These are phyloP conservation scores for Rhineura floridana DNA, from an alignment of 2,113 vertebrate genomes.

Conservation along the genomic window DNA sequence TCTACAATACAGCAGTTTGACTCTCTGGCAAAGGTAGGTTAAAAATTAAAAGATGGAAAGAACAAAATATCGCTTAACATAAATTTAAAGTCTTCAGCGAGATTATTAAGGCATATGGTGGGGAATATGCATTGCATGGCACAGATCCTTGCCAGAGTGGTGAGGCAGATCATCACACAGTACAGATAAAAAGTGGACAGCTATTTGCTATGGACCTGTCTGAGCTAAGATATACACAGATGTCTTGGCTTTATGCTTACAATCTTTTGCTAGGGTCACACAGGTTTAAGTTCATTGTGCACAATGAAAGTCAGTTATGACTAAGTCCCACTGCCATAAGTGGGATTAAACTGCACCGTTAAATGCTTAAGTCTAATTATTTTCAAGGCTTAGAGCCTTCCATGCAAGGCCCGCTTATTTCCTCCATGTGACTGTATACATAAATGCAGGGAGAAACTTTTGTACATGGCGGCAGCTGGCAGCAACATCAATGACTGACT, in stretches of 20 bases:
- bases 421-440: neutral
- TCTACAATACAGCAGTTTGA: neutral
- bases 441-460: neutral
- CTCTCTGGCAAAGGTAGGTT: neutral
- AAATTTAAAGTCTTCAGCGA: too few relatives aligned
- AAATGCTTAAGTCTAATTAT: neutral
- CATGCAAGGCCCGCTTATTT: neutral
- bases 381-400: neutral
- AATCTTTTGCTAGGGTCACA: neutral
- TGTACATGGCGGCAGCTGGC: neutral
- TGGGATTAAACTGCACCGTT: neutral
- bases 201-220: neutral
- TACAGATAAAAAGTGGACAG: neutral
- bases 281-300: neutral
- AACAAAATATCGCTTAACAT: too few relatives aligned
- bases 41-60: too few relatives aligned
- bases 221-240: neutral
- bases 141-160: neutral
- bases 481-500: neutral
- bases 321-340: neutral
- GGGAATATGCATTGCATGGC: neutral
- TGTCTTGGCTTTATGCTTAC: neutral
- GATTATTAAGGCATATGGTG: neutral
- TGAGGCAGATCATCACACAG: neutral
- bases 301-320: neutral